A percentile compares a stretch with the other conserved stretches of the same genome.
phyloP scores from a whole-genome alignment of 2,888 invertebrate species.

The Apeira syringaria region DNA sequence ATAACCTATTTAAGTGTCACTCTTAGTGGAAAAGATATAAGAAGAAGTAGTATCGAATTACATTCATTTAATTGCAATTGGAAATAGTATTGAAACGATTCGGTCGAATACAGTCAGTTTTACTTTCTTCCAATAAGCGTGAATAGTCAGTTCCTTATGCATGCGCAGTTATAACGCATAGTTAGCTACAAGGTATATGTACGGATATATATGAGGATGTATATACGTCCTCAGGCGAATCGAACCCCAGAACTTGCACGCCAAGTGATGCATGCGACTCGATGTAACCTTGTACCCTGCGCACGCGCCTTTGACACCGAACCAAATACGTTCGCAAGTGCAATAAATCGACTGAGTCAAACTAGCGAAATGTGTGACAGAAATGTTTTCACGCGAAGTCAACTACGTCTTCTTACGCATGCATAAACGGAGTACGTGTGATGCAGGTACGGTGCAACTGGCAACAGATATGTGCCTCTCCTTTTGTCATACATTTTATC shows the following conservation, averaged over 20 bases:
- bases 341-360: conserved; percentile 49
- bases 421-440: conserved; percentile 38
- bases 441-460: conserved; percentile 49
- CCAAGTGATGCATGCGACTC: conserved; percentile 32
- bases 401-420: conserved; percentile 56
- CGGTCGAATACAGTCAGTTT: conserved; percentile 57
- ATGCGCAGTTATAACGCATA: conserved; percentile 29
- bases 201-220: too few species aligned
- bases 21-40: too few species aligned
- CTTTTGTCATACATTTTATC: conserved; percentile 81
- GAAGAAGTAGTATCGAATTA: too few species aligned
- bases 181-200: too few species aligned
- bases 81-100: conserved; percentile 26
- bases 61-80: too few species aligned
- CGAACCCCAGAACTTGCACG: conserved; percentile 37
- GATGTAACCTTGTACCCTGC: conserved; percentile 52
- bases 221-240: conserved; percentile 42
- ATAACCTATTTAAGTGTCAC: too few species aligned
- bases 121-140: conserved; percentile 62
- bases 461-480: conserved; percentile 68
- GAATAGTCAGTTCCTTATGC: conserved; percentile 51
- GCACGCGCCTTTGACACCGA: conserved; percentile 46
- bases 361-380: conserved; percentile 65
- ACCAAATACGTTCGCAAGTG: conserved; percentile 35
- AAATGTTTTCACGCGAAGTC: conserved; percentile 61